Base-by-base conservation (phyloP, 2,888 invertebrate species). In the Blomia tropicalis region DNA sequence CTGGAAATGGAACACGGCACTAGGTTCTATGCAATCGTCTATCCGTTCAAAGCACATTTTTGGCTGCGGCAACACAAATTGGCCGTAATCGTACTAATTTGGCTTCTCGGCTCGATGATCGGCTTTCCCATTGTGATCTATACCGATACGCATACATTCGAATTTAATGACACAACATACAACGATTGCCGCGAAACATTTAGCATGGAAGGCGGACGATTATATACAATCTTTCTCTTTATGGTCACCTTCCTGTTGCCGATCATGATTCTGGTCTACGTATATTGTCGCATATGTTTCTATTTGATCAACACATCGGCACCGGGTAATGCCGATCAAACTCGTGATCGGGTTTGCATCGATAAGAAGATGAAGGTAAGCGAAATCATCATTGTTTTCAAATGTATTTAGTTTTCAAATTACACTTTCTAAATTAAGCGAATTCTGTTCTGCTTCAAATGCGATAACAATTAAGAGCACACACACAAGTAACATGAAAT, bases 311-410 rank as follows among this genome's bases (percentile, higher is more conserved):
- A 75, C 43, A 72, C 72, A 5, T 71, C 71, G 17, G 69, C 74
- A 1, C 77, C 77, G 1, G 77, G 77, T 14, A 76, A 76, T 66
- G 75, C 75, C 0, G 74, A 77, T 63, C 70, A 70, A 7, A 69
- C 68, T 23, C 66, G 77, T 44, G 77, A 77, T 67, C 69, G 70
- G 23, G 71, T 71, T 2, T 75, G 75, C 64, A 69, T 74, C n/a
- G 63, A 60, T 22, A 43, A 63, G 4, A 65, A 66, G 29, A 62
- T 66, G 22, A 66, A 66, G 59, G 66, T 62, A 53, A 23, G 27
- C 14, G 25, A 30, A 56, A 41, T 41, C 14, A 41, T n/a, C n/a
- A n/a, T n/a, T n/a, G n/a, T n/a, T n/a, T n/a, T n/a, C n/a, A n/a
- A n/a, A n/a, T n/a, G n/a, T n/a, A 41, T 41, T 14, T 41, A 41